Evolutionary conservation across 2,113 vertebrate genomes (phyloP).

Genomic region (Perca fluviatilis): DNA sequence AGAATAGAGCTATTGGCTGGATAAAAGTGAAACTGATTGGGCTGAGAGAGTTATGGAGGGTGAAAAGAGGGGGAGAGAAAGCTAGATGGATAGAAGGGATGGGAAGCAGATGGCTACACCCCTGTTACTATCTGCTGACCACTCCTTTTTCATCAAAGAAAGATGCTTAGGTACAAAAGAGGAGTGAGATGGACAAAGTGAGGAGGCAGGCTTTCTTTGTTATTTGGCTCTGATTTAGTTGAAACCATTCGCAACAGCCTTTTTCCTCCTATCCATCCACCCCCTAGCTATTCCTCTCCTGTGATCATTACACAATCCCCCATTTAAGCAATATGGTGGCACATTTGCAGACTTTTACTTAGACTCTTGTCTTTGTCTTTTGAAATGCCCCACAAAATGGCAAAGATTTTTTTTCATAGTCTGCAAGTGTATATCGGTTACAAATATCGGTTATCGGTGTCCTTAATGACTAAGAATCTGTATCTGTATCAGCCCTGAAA

Average conservation of each 20-base stretch:
- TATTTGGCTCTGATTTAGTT: conserved; percentile 11
- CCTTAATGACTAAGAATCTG: too few species aligned
- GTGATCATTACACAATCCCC: conserved; percentile 24
- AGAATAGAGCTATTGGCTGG: conserved; percentile 65
- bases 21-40: conserved; percentile 75
- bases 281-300: background rate
- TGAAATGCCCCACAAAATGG: background rate
- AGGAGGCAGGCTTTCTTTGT: background rate
- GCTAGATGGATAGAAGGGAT: conserved; percentile 38
- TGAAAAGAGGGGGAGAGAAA: conserved; percentile 47
- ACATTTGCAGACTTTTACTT: conserved; percentile 2
- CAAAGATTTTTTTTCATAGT: too few species aligned
- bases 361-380: background rate
- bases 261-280: conserved; percentile 12
- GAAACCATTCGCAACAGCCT: background rate
- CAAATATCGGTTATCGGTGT: too few species aligned
- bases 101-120: conserved; percentile 70
- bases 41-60: conserved; percentile 59
- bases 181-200: conserved; percentile 27
- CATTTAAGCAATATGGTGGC: background rate
- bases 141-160: conserved; percentile 54
- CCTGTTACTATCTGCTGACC: conserved; percentile 60
- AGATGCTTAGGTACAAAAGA: conserved; percentile 44
- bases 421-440: too few species aligned
- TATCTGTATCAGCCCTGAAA: too few species aligned